phyloP scores from a whole-genome alignment of 2,113 vertebrate species.

The Columbina picui region DNA sequence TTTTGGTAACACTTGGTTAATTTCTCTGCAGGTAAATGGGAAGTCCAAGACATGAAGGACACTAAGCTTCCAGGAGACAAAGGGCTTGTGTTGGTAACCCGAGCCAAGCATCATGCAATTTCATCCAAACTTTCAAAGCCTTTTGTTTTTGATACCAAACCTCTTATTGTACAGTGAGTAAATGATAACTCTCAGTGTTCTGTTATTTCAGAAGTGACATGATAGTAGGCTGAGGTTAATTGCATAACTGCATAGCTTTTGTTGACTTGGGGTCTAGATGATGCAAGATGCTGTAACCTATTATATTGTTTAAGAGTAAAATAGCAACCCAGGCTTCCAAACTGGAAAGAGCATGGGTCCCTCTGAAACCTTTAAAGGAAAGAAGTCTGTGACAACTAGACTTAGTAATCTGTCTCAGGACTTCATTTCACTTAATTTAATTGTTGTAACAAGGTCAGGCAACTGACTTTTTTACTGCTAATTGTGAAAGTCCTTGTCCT shows the following conservation, averaged over 20 bases:
- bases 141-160: slow-evolving; percentile 89
- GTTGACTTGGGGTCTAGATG: neutral
- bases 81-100: slow-evolving; percentile 91
- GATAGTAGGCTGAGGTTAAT: neutral
- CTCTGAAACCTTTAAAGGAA: neutral
- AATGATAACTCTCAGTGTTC: neutral
- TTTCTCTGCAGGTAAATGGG: slow-evolving; percentile 88
- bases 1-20: neutral
- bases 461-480: neutral
- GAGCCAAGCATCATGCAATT: slow-evolving; percentile 97
- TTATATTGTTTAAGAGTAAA: neutral
- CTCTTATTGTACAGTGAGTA: slow-evolving; percentile 96
- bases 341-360: neutral
- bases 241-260: neutral
- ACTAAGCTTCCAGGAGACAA: slow-evolving; percentile 92
- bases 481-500: neutral
- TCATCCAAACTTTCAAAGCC: slow-evolving; percentile 88
- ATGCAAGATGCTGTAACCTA: neutral
- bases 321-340: neutral
- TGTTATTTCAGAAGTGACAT: neutral
- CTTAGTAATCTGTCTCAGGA: neutral
- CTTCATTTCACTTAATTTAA: neutral
- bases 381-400: neutral
- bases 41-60: slow-evolving; percentile 94
- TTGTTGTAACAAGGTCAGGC: neutral